Base-by-base conservation (phyloP, 2,797 vertebrate genomes). In the Pagetopsis macropterus region DNA sequence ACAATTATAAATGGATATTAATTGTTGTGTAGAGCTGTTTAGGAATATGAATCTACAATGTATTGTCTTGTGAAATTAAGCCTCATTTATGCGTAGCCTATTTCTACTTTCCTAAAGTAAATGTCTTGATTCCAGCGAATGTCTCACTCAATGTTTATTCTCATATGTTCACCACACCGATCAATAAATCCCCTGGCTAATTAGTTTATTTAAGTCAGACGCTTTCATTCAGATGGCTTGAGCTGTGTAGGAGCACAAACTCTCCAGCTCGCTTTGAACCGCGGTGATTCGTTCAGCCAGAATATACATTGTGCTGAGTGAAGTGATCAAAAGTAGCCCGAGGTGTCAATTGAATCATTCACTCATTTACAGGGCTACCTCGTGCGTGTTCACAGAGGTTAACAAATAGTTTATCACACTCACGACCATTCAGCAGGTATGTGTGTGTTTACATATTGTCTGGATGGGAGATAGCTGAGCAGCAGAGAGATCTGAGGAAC, bases 191-290 rank as follows among this genome's bases (percentile, higher is more conserved):
- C 56, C 12, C 57, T 21, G 58, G 31, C 56, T 94, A 93, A 94
- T 94, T 93, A 87, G 91, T 94, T 94, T 93, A 94, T 94, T 92
- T 90, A 85, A 89, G 85, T 71, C 81, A 89, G 92, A 86, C 92
- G 84, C 72, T 81, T 72, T 85, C 70, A 23, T 73, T 81, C 52
- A 61, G 87, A 91, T 27, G 66, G 55, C 68, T 51, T 67, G 82
- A 60, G 65, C 33, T 58, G 78, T 13, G 71, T 17, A 13, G 67
- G 27, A 76, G 73, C 88, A 84, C 84, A 83, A 91, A 88, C 87
- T 84, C 82, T 54, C 61, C 17, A 72, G 74, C 19, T 46, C 52
- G 72, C 93, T 93, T 91, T 94, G 89, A 91, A 84, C 31, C 68
- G 78, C 70, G 75, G 66, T 92, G 91, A 94, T 94, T 92, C 85